phyloP scores from a whole-genome alignment of 2,113 vertebrate genomes.

The Indri indri region DNA sequence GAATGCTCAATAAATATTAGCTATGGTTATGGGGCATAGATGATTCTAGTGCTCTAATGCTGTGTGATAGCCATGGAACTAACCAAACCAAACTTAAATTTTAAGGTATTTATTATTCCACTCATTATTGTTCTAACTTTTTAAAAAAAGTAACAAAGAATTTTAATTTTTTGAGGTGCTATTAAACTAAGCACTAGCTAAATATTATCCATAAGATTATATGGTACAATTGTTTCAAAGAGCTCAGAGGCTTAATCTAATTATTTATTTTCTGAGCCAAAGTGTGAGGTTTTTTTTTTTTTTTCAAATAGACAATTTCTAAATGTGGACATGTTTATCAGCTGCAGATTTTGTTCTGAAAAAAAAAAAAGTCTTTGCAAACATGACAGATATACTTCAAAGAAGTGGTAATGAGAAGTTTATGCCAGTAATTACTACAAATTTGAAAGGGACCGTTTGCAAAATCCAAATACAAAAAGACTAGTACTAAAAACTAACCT shows the following conservation, averaged over 20 bases:
- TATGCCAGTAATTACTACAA: constrained; percentile 17
- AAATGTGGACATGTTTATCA: background rate
- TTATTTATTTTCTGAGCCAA: constrained; percentile 49
- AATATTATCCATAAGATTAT: constrained; percentile 32
- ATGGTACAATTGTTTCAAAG: constrained; percentile 29
- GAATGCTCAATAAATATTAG: background rate
- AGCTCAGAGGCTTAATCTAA: constrained; percentile 30
- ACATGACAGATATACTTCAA: constrained; percentile 28
- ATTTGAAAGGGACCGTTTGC: constrained; percentile 6
- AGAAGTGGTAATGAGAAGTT: constrained; percentile 18
- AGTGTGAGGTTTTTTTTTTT: background rate
- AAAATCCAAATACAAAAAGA: constrained; percentile 30
- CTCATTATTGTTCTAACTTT: constrained; percentile 28
- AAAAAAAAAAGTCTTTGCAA: constrained; percentile 28
- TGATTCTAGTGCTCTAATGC: background rate
- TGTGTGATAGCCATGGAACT: background rate
- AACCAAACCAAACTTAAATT: background rate
- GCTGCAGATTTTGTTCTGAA: background rate
- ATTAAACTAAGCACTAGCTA: background rate
- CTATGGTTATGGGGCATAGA: background rate
- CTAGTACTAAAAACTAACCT: background rate
- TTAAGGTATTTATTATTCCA: constrained; percentile 32
- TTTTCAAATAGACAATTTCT: constrained; percentile 5
- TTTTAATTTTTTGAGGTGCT: constrained; percentile 45
- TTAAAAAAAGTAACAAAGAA: background rate